phyloP scores from a whole-genome alignment of 2,113 vertebrate species.

The Mus pahari region DNA sequence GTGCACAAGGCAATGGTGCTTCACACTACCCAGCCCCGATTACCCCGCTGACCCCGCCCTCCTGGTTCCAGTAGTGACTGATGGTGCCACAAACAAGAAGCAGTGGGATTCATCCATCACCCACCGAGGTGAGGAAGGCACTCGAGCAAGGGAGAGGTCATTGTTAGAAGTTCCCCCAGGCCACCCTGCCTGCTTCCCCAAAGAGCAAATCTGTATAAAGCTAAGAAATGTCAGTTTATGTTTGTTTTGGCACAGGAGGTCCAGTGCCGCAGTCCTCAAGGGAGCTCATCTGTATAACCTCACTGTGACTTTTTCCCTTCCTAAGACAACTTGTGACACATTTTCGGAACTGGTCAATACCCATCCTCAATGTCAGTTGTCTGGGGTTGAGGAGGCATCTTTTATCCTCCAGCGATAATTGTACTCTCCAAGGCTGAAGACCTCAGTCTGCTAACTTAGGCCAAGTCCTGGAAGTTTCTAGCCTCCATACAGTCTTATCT shows the following conservation, averaged over 20 bases:
- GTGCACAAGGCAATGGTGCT: background rate
- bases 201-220: background rate
- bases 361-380: background rate
- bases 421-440: too few species aligned
- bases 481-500: too few species aligned
- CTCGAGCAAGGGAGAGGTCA: background rate
- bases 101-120: accelerated
- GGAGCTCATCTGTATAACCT: background rate
- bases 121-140: accelerated
- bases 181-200: background rate
- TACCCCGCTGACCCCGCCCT: background rate
- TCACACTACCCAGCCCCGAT: background rate
- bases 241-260: background rate
- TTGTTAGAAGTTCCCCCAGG: background rate
- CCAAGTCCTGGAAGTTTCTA: too few species aligned
- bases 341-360: background rate
- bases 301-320: background rate
- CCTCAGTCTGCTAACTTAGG: too few species aligned
- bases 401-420: too few species aligned
- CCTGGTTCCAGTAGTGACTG: background rate
- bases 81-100: accelerated
- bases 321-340: background rate
- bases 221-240: background rate
- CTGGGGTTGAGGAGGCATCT: too few species aligned
- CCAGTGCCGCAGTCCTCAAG: background rate